Base-by-base conservation (phyloP, 2,113 vertebrate species). In the Erpornis zantholeuca region DNA sequence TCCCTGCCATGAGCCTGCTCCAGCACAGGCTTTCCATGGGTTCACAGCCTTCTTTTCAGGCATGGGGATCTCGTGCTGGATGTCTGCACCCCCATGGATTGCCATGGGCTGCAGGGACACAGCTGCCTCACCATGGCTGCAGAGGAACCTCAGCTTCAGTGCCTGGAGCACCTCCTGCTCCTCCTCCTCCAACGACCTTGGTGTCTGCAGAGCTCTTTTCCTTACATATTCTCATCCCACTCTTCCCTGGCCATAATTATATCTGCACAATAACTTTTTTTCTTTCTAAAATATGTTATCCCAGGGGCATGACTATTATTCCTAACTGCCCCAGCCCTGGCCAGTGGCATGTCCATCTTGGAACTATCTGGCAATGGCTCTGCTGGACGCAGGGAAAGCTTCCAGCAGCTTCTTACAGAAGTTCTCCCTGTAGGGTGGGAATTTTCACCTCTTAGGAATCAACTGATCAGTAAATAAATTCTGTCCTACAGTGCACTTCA, bases 21-120 rank as follows among this genome's bases (percentile, higher is more conserved):
- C 42, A 49, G 50, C n/a, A 15, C 3, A 3, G 31, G 23, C 40
- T 31, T 70, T 15, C 38, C 47, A 29, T 0, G 4, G 28, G 12
- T 5, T 56, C 57, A 8, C 42, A 80, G 42, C 25, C 35, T 49
- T 22, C 49, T 15, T 12, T 18, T 10, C 75, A 56, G 40, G 40
- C 65, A 13, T 9, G 20, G n/a, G 10, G 44, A 38, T 33, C 25
- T 80, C 25, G 49, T 53, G 21, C 69, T 4, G 6, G 17, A 45
- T 6, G 23, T 11, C 64, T 61, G 73, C 38, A 25, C 5, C 15
- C 53, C 15, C 0, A 0, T 3, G 23, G 16, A 6, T 4, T 22
- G 12, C 33, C 33, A 2, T 2, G 33, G 68, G 44, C 36, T 77
- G 83, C 53, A 59, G 83, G 20, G 31, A 7, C 45, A 28, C 36